Base-by-base conservation (phyloP, 2,797 vertebrate genomes). In the Periophthalmus magnuspinnatus region DNA sequence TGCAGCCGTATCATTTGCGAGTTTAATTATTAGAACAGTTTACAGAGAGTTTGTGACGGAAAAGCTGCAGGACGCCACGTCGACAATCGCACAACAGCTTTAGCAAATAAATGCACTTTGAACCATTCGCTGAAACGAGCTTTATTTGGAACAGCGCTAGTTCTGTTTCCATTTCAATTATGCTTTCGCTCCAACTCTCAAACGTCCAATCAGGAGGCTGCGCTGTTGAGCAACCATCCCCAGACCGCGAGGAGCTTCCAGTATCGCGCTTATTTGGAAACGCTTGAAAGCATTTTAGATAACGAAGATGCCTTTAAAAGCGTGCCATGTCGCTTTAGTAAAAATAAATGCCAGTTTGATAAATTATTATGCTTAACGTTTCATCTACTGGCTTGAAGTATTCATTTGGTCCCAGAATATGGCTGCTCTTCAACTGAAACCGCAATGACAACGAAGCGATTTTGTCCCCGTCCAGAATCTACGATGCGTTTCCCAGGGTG, bases 401-500 rank as follows among this genome's bases (percentile, higher is more conserved):
- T 22, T 11, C 21, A 34, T 61, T 61, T 17, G 9, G 41, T 28
- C 16, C 34, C 55, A 61, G 28, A 75, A 73, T n/a, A 59, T 45
- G 4, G 59, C 52, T 55, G 7, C 5, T 55, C 28, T 5, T 3
- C 60, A 22, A 59, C 75, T 19, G 21, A 58, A 47, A 48, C 54
- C 2, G 65, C 41, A 65, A 34, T 64, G 62, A 60, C 71, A 70
- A 73, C 69, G 13, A 75, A 77, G 62, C 55, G 2, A 48, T 75
- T 68, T 8, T 48, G 73, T 22, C 73, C 65, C 67, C 14, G 58
- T 77, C 68, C 67, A 80, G 76, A 72, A 33, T 50, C 34, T 19
- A 70, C 67, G 74, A 72, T 65, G 69, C 81, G 67, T 63, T n/a
- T 64, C 22, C 55, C 74, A 62, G 68, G 52, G 41, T 74, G 78